Conservation (phyloP, 1,140 invertebrate genomes). For the Drosophila takahashii region DNA sequence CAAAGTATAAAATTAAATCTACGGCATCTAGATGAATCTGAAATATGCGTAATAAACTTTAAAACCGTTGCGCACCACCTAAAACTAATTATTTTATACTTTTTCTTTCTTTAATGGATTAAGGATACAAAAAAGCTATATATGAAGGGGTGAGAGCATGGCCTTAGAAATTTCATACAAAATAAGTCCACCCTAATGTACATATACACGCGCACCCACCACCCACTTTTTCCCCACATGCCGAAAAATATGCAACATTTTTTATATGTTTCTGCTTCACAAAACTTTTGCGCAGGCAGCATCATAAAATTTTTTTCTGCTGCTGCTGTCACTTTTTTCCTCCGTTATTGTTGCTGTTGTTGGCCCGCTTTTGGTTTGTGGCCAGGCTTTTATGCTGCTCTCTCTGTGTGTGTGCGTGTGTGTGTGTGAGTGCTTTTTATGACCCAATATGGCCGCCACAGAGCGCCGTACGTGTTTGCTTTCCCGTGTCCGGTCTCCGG, state of each 20-base stretch:
- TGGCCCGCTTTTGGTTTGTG: conserved; percentile 55
- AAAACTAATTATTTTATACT: too few species aligned
- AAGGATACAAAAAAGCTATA: too few species aligned
- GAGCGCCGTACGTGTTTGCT: conserved; percentile 68
- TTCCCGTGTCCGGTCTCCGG: conserved; percentile 40
- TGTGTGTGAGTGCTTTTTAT: conserved; percentile 73
- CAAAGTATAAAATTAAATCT: too few species aligned
- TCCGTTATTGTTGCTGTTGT: conserved; percentile 48
- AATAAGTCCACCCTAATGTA: too few species aligned
- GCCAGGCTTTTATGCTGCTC: conserved; percentile 62
- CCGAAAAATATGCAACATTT: conserved; percentile 81
- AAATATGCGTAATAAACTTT: too few species aligned
- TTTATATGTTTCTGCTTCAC: conserved; percentile 82
- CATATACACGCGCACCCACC: neutral
- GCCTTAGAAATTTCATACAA: too few species aligned
- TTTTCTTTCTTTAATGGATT: too few species aligned
- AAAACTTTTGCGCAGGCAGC: conserved; percentile 71
- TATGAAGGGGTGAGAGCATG: too few species aligned
- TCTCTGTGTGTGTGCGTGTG: conserved; percentile 28
- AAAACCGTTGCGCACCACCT: too few species aligned
- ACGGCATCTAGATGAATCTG: too few species aligned
- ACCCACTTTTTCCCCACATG: conserved; percentile 37
- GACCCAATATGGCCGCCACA: conserved; percentile 80
- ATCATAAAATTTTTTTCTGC: conserved; percentile 81
- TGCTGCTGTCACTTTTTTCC: conserved; percentile 73